Evolutionary conservation across 2,888 invertebrate species (phyloP).

Genomic region (Drosophila recens): DNA sequence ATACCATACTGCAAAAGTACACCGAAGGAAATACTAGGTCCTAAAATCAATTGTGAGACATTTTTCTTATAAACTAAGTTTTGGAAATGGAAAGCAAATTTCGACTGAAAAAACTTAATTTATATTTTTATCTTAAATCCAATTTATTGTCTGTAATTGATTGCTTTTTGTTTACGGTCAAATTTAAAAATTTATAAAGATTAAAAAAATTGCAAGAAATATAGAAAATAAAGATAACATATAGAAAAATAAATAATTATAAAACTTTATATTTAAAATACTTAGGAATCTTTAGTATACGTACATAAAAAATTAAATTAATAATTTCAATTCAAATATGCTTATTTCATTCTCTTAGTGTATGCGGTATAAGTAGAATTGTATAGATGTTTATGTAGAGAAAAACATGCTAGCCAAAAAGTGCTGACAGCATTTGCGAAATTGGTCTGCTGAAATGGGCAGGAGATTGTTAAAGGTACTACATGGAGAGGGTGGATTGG

Average conservation of each 20-base stretch:
- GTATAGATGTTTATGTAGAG: conserved; percentile 32
- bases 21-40: not conserved
- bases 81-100: too few relatives aligned
- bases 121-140: too few relatives aligned
- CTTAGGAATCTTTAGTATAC: too few relatives aligned
- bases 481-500: not conserved
- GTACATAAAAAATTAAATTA: too few relatives aligned
- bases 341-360: not conserved
- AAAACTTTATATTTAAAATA: too few relatives aligned
- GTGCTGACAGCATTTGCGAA: conserved; percentile 76
- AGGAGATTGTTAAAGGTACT: conserved; percentile 15
- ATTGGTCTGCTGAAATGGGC: conserved; percentile 46
- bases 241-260: too few relatives aligned
- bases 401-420: conserved; percentile 59
- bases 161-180: too few relatives aligned
- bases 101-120: too few relatives aligned
- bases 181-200: not conserved
- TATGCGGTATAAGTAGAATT: conserved; percentile 26
- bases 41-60: too few relatives aligned
- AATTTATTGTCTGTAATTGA: too few relatives aligned
- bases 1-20: not conserved
- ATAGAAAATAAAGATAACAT: not conserved
- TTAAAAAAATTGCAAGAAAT: not conserved
- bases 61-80: too few relatives aligned
- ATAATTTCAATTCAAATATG: too few relatives aligned